Evolutionary conservation across 2,888 invertebrate species (phyloP).

Genomic region (Keiferia lycopersicella): DNA sequence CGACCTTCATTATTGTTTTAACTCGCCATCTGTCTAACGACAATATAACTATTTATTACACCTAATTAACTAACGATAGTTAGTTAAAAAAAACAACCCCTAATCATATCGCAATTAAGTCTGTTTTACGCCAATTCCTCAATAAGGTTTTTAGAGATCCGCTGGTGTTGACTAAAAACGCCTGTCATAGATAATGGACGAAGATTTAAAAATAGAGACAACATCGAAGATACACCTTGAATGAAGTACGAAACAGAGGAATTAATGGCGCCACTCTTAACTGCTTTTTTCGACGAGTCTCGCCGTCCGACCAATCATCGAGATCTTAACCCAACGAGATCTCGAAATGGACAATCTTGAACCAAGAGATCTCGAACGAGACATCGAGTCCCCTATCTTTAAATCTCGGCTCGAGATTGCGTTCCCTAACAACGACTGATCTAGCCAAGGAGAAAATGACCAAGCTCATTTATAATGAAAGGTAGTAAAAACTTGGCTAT

Average conservation of each 20-base stretch:
- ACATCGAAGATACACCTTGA: not conserved
- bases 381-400: too few species aligned
- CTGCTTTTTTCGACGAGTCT: too few species aligned
- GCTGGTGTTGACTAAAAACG: not conserved
- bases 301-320: too few species aligned
- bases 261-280: too few species aligned
- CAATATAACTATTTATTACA: slow-evolving; percentile 76
- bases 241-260: too few species aligned
- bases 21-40: slow-evolving; percentile 68
- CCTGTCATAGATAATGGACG: not conserved
- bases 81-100: slow-evolving; percentile 73
- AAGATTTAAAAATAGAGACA: not conserved
- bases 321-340: too few species aligned
- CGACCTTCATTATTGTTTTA: slow-evolving; percentile 32
- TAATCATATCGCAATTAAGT: slow-evolving; percentile 78
- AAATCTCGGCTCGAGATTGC: too few species aligned
- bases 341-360: too few species aligned
- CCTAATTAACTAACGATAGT: slow-evolving; percentile 73
- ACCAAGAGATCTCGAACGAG: too few species aligned
- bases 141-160: slow-evolving; percentile 37
- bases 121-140: slow-evolving; percentile 76
- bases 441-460: too few species aligned
- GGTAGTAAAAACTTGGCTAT: not conserved
- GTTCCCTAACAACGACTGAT: too few species aligned
- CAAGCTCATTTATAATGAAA: too few species aligned